Base-by-base conservation (phyloP, 1,140 invertebrate genomes). In the Listronotus bonariensis region DNA sequence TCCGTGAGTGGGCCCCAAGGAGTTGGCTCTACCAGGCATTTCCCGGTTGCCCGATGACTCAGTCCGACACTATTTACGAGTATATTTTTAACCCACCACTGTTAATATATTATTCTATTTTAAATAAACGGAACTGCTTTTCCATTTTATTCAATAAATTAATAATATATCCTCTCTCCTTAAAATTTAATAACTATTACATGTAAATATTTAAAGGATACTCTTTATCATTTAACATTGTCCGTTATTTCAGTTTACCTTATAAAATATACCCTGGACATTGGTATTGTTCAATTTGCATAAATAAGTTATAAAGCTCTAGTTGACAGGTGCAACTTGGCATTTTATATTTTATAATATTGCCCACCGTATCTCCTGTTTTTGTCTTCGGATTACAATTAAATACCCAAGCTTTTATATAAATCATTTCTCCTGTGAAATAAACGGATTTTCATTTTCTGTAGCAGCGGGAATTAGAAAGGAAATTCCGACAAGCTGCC, bases 81-180 rank as follows among this genome's bases (percentile, higher is more conserved):
- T n/a, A n/a, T n/a, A n/a, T n/a, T n/a, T n/a, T n/a, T n/a, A 42
- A 20, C 12, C 41, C 48, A 26, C 58, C 51, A 53, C 49, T 62
- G 49, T 10, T 10, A 12, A 62, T 62, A 26, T 26, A 26, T 26
- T 26, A 41, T 36, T 54, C 31, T 41, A n/a, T 42, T 51, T 51
- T 31, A 49, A 54, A 26, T 54, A 52, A 62, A 54, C 10, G 34
- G 20, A n/a, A 60, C 58, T 18, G 31, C 40, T 49, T 40, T 48
- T 63, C 43, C 60, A 65, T 51, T 62, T 34, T 38, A 53, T 62
- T 62, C 53, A 53, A 62, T 62, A 65, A 65, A 57, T 57, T 65
- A 57, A 57, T 57, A 65, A 65, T 65, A 43, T 49, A 57, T 2
- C 43, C 31, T n/a, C 11, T 57, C 51, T 56, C 62, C 18, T 26